A percentile compares a stretch with the other conserved stretches of the same genome.
Evolutionary conservation across 92 coral and sea anemone species (phyloP).

Genomic region (Siderastrea radians): DNA sequence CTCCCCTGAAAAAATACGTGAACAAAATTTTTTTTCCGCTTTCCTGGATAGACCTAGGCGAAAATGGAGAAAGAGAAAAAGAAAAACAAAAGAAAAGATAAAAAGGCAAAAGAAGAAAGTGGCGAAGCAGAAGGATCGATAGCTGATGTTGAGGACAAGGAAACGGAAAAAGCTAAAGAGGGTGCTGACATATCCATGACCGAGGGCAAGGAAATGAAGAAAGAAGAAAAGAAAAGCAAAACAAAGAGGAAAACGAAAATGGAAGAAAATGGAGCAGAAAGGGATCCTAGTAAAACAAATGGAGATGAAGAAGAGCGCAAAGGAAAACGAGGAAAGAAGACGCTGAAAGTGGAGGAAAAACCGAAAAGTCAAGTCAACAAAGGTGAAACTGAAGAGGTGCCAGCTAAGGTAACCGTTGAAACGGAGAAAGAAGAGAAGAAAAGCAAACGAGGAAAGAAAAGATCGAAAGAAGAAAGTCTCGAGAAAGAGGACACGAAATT

Average conservation of each 20-base stretch:
- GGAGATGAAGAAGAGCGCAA: not conserved
- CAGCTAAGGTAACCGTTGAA: not conserved
- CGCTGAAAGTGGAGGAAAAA: not conserved
- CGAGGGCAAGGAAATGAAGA: not conserved
- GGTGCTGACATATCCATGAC: not conserved
- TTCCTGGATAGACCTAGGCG: not conserved
- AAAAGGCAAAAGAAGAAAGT: not conserved
- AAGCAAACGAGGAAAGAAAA: constrained; percentile 3
- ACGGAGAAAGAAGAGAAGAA: not conserved
- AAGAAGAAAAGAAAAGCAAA: not conserved
- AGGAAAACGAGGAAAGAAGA: constrained; percentile 4
- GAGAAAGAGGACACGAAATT: not conserved
- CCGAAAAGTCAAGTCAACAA: not conserved
- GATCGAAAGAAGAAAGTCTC: not conserved
- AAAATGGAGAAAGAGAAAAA: not conserved
- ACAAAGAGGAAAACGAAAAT: not conserved
- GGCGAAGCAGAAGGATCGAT: not conserved
- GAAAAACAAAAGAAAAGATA: constrained; percentile 13
- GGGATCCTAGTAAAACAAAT: not conserved
- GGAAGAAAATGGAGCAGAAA: not conserved
- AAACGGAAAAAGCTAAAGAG: not conserved
- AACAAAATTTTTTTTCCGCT: too few species aligned
- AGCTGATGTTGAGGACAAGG: not conserved
- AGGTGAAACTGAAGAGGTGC: not conserved
- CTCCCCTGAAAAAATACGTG: too few species aligned